Conservation (phyloP, 2,888 invertebrate species). For the Theodoxus fluviatilis region DNA sequence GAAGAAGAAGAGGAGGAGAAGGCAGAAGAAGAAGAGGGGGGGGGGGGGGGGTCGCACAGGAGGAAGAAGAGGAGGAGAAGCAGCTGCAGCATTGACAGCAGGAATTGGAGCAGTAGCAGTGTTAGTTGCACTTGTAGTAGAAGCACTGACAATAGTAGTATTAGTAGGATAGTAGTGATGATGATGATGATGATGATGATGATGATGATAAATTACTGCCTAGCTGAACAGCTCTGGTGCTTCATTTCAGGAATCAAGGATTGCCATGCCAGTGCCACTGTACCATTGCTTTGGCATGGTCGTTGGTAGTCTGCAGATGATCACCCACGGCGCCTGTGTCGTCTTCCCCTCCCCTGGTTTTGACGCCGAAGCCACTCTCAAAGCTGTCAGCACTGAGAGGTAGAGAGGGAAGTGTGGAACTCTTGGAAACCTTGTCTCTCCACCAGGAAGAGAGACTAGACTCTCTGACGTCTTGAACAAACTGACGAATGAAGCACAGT, state of each 20-base stretch:
- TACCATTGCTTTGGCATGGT: slow-evolving; percentile 84
- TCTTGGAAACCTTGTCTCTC: no score
- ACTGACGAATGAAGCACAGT: no score
- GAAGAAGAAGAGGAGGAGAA: no score
- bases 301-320: slow-evolving; percentile 70
- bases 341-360: slow-evolving; percentile 67
- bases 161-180: no score
- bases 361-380: slow-evolving; percentile 72
- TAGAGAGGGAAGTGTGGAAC: no score
- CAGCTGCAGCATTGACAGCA: background rate
- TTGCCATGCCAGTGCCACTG: slow-evolving; percentile 75
- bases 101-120: background rate
- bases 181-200: background rate
- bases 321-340: slow-evolving; percentile 68
- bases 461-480: no score
- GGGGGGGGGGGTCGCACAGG: no score
- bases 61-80: no score
- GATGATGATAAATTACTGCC: background rate
- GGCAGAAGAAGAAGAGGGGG: no score
- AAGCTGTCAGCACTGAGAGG: slow-evolving; percentile 75
- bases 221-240: no score
- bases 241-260: slow-evolving; percentile 45
- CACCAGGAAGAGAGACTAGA: no score
- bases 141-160: background rate
- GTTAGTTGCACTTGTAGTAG: background rate